Evolutionary conservation across 2,113 vertebrate species (phyloP).

Genomic region (crab-eating macaque (Macaca fascicularis)): DNA sequence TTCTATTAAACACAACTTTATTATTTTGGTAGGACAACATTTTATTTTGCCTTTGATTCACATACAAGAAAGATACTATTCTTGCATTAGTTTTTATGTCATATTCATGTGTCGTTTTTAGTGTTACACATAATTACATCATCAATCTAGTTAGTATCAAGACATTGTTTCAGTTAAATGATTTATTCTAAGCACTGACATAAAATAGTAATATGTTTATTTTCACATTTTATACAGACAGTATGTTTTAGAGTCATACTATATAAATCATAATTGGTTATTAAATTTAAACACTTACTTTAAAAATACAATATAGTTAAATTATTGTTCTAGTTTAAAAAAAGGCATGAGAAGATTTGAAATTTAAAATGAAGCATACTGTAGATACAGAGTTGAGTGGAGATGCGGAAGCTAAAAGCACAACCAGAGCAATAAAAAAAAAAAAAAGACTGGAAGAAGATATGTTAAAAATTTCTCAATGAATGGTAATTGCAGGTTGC

Average conservation of each 20-base stretch:
- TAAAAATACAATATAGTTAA: not conserved
- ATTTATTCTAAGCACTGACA: slow-evolving; percentile 2
- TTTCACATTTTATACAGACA: not conserved
- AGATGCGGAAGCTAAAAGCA: not conserved
- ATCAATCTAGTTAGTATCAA: not conserved
- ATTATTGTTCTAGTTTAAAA: not conserved
- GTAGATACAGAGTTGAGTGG: not conserved
- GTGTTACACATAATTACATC: not conserved
- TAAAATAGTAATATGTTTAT: not conserved
- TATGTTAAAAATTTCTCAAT: not conserved
- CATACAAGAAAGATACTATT: not conserved
- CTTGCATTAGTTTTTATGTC: not conserved
- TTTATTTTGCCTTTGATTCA: not conserved
- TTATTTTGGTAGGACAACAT: not conserved
- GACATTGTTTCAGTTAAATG: not conserved
- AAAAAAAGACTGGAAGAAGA: not conserved
- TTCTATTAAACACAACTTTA: not conserved
- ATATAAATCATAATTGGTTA: not conserved
- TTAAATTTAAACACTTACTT: not conserved
- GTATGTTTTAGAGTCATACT: not conserved
- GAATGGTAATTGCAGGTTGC: not conserved
- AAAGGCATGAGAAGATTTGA: not conserved
- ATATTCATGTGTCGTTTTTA: not conserved
- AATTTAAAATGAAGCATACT: not conserved
- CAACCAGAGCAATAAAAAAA: not conserved